Percentiles rank a stretch among this genome's conserved stretches.
Evolutionary conservation across 2,113 vertebrate species (phyloP).

Genomic region (Aegotheles bennettii): DNA sequence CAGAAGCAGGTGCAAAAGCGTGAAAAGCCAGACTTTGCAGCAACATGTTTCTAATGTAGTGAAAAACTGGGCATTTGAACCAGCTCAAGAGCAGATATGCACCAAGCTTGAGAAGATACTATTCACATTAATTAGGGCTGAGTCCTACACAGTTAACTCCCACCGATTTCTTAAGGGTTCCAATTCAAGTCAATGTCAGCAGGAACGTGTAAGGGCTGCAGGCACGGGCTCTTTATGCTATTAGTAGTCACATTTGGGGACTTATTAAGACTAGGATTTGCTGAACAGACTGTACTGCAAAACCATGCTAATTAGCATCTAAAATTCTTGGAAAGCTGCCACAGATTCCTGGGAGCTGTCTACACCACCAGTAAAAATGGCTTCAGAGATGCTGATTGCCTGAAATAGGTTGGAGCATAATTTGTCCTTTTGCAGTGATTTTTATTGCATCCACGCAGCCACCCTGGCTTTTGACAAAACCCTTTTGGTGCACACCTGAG

Average conservation of each 20-base stretch:
- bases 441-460: not conserved
- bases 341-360: constrained; percentile 1
- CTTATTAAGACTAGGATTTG: constrained; percentile 15
- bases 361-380: not conserved
- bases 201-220: not conserved
- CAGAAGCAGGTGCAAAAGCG: not conserved
- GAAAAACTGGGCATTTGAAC: not conserved
- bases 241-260: not conserved
- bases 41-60: not conserved
- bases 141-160: not conserved
- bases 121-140: not conserved
- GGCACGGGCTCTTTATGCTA: not conserved
- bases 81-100: not conserved
- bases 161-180: constrained; percentile 10
- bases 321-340: constrained; percentile 42
- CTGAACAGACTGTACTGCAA: constrained; percentile 47
- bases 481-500: not conserved
- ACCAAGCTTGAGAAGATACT: not conserved
- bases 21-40: not conserved
- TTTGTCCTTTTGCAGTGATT: not conserved
- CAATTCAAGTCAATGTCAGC: not conserved
- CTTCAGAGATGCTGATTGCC: not conserved
- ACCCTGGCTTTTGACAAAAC: not conserved
- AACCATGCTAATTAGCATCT: constrained; percentile 38
- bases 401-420: not conserved